A percentile compares a stretch with the other conserved stretches of the same genome.
Evolutionary conservation across 2,797 vertebrate genomes (phyloP).

Genomic region (Chrysocyon brachyurus): DNA sequence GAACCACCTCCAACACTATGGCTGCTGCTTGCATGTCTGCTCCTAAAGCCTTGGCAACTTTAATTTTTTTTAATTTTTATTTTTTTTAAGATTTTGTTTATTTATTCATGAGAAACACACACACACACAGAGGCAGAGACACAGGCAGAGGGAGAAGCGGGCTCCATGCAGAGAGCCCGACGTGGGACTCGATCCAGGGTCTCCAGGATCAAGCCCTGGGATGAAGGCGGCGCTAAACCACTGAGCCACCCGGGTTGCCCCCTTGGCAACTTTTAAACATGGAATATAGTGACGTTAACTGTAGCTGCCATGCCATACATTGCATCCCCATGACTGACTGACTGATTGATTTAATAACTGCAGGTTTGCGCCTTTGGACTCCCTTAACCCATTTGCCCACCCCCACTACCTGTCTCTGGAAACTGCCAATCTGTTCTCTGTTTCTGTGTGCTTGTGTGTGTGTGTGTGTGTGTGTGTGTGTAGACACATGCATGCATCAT

Average conservation of each 20-base stretch:
- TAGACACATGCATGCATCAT: background rate
- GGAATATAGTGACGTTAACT: background rate
- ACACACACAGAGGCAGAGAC: too few species aligned
- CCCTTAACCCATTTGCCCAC: background rate
- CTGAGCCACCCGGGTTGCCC: too few species aligned
- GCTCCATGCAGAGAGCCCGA: too few species aligned
- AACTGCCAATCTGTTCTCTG: background rate
- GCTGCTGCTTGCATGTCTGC: constrained; percentile 87
- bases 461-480: background rate
- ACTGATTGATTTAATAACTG: background rate
- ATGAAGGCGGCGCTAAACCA: too few species aligned
- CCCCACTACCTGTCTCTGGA: background rate
- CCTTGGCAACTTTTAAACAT: background rate
- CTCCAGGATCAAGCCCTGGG: too few species aligned
- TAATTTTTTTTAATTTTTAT: too few species aligned
- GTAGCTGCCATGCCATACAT: background rate
- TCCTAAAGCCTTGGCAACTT: constrained; percentile 85
- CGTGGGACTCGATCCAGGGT: too few species aligned
- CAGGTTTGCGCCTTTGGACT: background rate
- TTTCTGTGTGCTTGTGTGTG: background rate
- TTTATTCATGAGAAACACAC: too few species aligned
- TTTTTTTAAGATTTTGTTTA: too few species aligned
- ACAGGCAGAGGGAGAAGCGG: too few species aligned
- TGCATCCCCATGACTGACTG: background rate
- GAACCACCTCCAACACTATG: constrained; percentile 88